Evolutionary conservation across 30 jellyfish, hydroid and myxozoan genomes (phyloP).

Genomic region (Sanderia malayensis): DNA sequence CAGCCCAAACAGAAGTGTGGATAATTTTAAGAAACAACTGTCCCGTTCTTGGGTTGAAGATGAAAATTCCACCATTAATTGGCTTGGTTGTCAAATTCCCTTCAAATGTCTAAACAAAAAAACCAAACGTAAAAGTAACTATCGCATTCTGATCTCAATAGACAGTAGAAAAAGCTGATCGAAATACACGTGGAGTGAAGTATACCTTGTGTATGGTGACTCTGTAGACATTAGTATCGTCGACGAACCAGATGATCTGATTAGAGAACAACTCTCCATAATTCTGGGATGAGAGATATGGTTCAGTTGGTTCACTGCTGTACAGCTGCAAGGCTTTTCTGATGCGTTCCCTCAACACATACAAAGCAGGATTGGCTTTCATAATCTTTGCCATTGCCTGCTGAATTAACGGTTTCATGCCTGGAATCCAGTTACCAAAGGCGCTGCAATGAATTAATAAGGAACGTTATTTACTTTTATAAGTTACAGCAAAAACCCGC

Average conservation of each 20-base stretch:
- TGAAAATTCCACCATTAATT: constrained; percentile 98
- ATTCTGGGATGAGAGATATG: constrained; percentile 97
- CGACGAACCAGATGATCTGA: constrained; percentile 99
- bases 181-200: background rate
- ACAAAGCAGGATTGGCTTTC: constrained; percentile 99
- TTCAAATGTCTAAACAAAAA: constrained; percentile 66
- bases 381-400: constrained; percentile 99
- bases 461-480: too few relatives aligned
- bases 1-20: constrained; percentile 99
- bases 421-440: constrained; percentile 99
- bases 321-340: constrained; percentile 98
- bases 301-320: constrained; percentile 99
- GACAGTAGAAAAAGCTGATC: background rate
- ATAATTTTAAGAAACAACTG: constrained; percentile 96
- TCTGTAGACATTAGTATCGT: constrained; percentile 98
- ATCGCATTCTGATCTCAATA: too few relatives aligned
- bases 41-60: constrained; percentile 99
- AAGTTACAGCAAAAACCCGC: too few relatives aligned
- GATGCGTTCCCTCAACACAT: constrained; percentile 98
- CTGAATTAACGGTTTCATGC: constrained; percentile 98
- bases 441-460: too few relatives aligned
- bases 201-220: constrained; percentile 96
- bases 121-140: too few relatives aligned
- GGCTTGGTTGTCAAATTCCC: constrained; percentile 99
- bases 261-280: constrained; percentile 98